Base-by-base conservation (phyloP, 2,797 vertebrate species). In the Euphonia xanthogaster region DNA sequence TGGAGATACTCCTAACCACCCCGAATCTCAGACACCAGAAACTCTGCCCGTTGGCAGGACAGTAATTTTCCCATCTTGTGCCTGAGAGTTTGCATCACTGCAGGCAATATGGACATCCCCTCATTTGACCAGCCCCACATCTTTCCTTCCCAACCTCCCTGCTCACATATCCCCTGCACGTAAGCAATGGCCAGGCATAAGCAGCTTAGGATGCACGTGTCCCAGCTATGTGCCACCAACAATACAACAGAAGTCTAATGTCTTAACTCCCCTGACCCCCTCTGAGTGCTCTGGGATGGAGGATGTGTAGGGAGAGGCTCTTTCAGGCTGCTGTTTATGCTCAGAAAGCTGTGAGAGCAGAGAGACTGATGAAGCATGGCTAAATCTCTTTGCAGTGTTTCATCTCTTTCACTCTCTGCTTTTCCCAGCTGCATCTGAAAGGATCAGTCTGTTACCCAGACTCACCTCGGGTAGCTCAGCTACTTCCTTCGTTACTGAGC, bases 151-250 rank as follows among this genome's bases (percentile, higher is more conserved):
- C 76, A 74, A 0, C 58, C 53, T 74, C 8, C 0, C 76, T 33
- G 70, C 82, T 90, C 83, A 27, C 71, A 83, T 10, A 74, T 87
- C 42, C 82, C 53, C 91, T 9, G 91, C 91, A 97, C 77, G 83
- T 93, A 73, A 86, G 86, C 94, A 90, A 94, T 91, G 83, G 82
- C 86, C 90, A 78, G 53, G 30, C 58, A 68, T 97, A 97, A 97
- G 97, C 95, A 78, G 96, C 88, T 96, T 96, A 97, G 61, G 62
- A 50, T 18, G 55, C 96, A 95, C 94, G 11, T 95, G 95, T 90
- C 79, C 75, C 54, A 79, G 66, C 81, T 95, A 8, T 72, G 90
- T 95, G 95, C 82, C 51, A 87, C 73, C 82, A 83, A 57, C 3
- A 8, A 28, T 35, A 53, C 48, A 63, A 82, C 87, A 54, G 51